These are phyloP conservation scores for Apostichopus parvimensis DNA, from an alignment of 35 echinoderm and acorn worm genomes.

Conservation along the genomic window DNA sequence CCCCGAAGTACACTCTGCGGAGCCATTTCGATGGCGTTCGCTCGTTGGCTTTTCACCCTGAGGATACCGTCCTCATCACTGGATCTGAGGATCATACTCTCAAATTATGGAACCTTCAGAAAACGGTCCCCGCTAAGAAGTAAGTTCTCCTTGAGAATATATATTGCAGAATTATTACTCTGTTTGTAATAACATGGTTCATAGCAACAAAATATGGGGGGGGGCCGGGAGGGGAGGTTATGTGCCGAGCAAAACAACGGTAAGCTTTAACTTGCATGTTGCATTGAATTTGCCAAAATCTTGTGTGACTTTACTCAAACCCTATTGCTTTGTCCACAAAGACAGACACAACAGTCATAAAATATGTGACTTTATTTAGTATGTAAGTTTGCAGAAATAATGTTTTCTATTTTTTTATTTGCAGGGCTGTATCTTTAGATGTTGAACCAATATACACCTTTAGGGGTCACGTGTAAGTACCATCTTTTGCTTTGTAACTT, in stretches of 20 bases:
- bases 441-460: constrained; percentile 99
- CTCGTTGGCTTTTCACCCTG: constrained; percentile 90
- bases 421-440: constrained; percentile 95
- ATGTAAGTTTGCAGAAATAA: not conserved
- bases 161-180: not conserved
- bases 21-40: constrained; percentile 98
- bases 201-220: no score
- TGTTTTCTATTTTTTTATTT: constrained; percentile 28
- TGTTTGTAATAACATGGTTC: not conserved
- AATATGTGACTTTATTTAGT: no score
- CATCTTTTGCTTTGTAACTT: not conserved
- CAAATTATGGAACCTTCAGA: constrained; percentile 99
- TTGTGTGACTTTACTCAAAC: no score
- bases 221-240: no score
- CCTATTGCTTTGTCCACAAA: no score
- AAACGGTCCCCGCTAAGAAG: constrained; percentile 99
- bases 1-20: constrained; percentile 92
- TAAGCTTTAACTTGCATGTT: no score
- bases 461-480: constrained; percentile 93
- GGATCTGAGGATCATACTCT: constrained; percentile 97
- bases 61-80: constrained; percentile 95
- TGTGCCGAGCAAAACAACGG: no score
- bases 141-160: constrained; percentile 26
- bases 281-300: no score
- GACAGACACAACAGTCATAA: no score